phyloP scores from a whole-genome alignment of 64 coral and sea anemone species.

The Montipora cactus region DNA sequence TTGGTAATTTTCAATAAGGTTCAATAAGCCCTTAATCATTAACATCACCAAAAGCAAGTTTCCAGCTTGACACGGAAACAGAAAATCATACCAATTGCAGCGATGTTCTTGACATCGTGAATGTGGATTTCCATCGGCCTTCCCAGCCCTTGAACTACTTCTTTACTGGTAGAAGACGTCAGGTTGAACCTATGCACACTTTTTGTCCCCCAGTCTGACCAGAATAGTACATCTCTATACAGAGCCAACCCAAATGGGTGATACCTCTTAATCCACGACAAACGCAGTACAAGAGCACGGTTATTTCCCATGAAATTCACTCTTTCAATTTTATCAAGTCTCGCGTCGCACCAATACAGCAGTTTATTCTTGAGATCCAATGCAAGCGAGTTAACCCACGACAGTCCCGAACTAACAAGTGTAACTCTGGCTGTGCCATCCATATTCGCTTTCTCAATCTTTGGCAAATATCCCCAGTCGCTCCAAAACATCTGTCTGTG shows the following conservation, averaged over 20 bases:
- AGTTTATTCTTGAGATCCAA: constrained; percentile 54
- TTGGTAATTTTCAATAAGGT: too few relatives aligned
- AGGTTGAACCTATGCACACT: constrained; percentile 53
- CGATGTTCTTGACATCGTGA: background rate
- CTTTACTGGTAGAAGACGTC: background rate
- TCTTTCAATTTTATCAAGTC: constrained; percentile 64
- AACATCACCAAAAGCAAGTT: too few relatives aligned
- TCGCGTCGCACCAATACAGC: constrained; percentile 77
- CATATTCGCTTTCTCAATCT: constrained; percentile 79
- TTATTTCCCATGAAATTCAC: constrained; percentile 55
- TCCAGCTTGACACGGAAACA: too few relatives aligned
- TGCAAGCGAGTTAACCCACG: constrained; percentile 59
- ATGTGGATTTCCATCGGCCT: background rate
- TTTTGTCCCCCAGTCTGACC: constrained; percentile 36
- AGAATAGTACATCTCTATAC: constrained; percentile 20
- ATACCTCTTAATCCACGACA: background rate
- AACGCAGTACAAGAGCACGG: background rate
- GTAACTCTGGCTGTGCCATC: constrained; percentile 65
- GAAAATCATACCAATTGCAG: too few relatives aligned
- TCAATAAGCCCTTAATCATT: too few relatives aligned
- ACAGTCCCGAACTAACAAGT: constrained; percentile 49
- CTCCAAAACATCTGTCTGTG: constrained; percentile 82
- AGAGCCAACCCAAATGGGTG: constrained; percentile 4
- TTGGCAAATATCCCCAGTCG: constrained; percentile 63
- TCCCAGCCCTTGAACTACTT: background rate